phyloP scores from a whole-genome alignment of 2,888 invertebrate genomes.

The Reticulitermes lucifugus region DNA sequence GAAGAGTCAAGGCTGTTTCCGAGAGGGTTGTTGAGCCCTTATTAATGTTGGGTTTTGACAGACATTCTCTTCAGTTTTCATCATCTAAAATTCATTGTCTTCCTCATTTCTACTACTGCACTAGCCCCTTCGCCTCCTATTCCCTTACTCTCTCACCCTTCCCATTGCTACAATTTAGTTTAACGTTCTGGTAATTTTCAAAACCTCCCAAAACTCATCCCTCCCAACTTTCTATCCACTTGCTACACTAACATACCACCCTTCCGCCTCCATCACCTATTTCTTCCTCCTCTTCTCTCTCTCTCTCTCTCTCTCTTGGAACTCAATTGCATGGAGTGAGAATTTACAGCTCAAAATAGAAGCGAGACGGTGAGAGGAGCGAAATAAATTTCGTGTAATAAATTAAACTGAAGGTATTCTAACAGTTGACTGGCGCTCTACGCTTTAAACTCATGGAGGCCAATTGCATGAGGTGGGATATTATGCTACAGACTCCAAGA shows the following conservation, averaged over 20 bases:
- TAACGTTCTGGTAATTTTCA: conserved; percentile 21
- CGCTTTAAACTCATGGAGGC: not conserved
- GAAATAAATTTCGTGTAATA: conserved; percentile 13
- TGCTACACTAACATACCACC: conserved; percentile 13
- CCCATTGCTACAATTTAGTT: conserved; percentile 1
- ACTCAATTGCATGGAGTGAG: conserved; percentile 6
- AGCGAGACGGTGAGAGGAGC: not conserved
- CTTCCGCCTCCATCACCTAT: not conserved
- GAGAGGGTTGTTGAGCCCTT: conserved; percentile 17
- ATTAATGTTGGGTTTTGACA: conserved; percentile 12
- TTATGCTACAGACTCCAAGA: not conserved
- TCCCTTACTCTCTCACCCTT: not conserved
- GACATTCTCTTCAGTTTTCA: conserved; percentile 3
- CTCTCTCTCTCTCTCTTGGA: not conserved
- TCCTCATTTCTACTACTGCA: not conserved
- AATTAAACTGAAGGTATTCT: conserved; percentile 16
- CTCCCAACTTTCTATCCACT: not conserved
- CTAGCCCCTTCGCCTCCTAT: not conserved
- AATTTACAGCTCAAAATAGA: conserved; percentile 25
- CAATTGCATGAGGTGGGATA: not conserved
- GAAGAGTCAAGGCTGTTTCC: not conserved
- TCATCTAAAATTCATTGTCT: conserved; percentile 27
- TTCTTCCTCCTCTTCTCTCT: not conserved
- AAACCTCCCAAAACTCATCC: not conserved
- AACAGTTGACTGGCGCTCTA: conserved; percentile 19